Conservation (phyloP, 2,113 vertebrate species). For the Entelurus aequoreus region DNA sequence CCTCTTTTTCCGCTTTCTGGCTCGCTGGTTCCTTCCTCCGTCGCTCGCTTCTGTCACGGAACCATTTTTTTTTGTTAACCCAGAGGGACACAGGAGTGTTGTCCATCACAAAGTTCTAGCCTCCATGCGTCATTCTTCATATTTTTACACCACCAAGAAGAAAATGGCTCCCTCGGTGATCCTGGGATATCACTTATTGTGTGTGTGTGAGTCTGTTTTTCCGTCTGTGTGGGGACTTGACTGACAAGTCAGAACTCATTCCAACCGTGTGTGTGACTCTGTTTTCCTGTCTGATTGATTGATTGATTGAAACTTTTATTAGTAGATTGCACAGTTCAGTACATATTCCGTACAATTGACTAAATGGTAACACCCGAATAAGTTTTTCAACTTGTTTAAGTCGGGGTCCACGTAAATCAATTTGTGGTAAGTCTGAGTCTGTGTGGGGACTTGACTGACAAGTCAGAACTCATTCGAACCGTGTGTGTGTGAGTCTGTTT, state of each 20-base stretch:
- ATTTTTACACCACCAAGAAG: conserved; percentile 43
- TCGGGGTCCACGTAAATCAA: too few relatives aligned
- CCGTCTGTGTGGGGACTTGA: conserved; percentile 5
- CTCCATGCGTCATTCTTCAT: conserved; percentile 47
- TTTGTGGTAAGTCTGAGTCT: too few relatives aligned
- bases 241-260: conserved; percentile 12
- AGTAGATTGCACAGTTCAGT: too few relatives aligned
- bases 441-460: too few relatives aligned
- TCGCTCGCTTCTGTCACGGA: conserved; percentile 23
- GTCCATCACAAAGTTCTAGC: conserved; percentile 45
- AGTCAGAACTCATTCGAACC: too few relatives aligned
- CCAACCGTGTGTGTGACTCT: not conserved
- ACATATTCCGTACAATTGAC: too few relatives aligned
- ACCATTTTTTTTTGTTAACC: not conserved
- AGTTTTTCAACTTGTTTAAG: too few relatives aligned
- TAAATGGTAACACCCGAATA: too few relatives aligned
- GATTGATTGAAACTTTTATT: too few relatives aligned
- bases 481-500: too few relatives aligned
- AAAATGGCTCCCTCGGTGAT: conserved; percentile 27
- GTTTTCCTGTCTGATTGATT: conserved; percentile 11
- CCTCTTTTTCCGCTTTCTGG: conserved; percentile 3
- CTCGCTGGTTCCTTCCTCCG: conserved; percentile 10
- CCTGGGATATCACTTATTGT: conserved; percentile 24
- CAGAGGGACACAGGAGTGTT: conserved; percentile 35
- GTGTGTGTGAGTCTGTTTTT: too few relatives aligned